Percentiles rank a stretch among this genome's conserved stretches.
Conservation (phyloP, 2,113 vertebrate genomes). For the Myrmecophaga tridactyla region DNA sequence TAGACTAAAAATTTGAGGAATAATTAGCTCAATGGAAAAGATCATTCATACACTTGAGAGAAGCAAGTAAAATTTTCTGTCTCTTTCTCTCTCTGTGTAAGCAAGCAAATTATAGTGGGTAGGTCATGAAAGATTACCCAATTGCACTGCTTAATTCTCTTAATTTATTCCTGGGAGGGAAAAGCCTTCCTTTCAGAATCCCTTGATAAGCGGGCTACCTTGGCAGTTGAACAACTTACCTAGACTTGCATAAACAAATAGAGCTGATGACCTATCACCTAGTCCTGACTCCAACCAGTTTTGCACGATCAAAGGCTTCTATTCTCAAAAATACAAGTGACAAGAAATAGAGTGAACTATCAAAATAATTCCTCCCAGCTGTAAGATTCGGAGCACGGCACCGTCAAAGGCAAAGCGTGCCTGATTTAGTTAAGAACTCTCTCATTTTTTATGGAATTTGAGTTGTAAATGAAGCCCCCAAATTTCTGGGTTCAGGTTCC, state of each 20-base stretch:
- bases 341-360: constrained; percentile 55
- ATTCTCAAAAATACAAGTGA: constrained; percentile 62
- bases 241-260: neutral
- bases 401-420: constrained; percentile 45
- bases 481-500: constrained; percentile 64
- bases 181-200: neutral
- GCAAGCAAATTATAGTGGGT: neutral
- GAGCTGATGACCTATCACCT: neutral
- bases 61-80: neutral
- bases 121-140: neutral
- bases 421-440: constrained; percentile 47
- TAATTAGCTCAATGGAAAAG: constrained; percentile 71
- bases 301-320: constrained; percentile 61
- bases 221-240: neutral
- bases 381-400: constrained; percentile 53
- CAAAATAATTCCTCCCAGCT: constrained; percentile 74
- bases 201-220: neutral
- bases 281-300: neutral
- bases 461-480: constrained; percentile 58
- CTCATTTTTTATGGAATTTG: constrained; percentile 59
- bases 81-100: neutral
- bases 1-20: constrained; percentile 64
- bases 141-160: neutral
- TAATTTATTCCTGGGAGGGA: neutral
- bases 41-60: neutral